Evolutionary conservation across 1,140 invertebrate genomes (phyloP).

Genomic region (Reticulitermes speratus): DNA sequence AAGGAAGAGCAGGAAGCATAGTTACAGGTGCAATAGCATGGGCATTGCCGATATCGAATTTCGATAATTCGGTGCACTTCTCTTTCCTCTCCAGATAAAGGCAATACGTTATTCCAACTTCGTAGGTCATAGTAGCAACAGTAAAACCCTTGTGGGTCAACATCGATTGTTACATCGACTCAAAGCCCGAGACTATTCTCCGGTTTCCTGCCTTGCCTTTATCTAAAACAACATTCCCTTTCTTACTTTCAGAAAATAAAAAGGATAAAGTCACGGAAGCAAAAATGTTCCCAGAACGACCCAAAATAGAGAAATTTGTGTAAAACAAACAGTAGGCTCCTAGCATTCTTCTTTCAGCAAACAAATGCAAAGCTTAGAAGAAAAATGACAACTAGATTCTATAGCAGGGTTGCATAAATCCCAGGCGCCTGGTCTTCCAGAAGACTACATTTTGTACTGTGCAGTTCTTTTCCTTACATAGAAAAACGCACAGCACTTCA

Average conservation of each 20-base stretch:
- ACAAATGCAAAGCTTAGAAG: no score
- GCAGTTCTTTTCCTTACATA: no score
- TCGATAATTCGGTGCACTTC: neutral
- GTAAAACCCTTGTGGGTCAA: constrained; percentile 2
- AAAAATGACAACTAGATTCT: no score
- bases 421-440: no score
- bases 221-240: neutral
- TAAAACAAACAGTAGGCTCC: neutral
- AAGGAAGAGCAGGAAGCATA: neutral
- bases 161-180: neutral
- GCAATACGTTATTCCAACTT: constrained; percentile 3
- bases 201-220: neutral
- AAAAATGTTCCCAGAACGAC: neutral
- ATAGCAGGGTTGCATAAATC: no score
- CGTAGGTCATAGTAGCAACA: constrained; percentile 10
- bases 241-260: neutral
- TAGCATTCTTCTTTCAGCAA: neutral
- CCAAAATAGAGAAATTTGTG: neutral
- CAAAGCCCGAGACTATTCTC: neutral
- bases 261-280: neutral
- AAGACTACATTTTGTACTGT: no score
- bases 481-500: no score
- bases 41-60: neutral
- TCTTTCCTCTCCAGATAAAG: neutral
- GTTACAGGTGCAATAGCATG: constrained; percentile 5